These are phyloP conservation scores for Procavia capensis DNA, from an alignment of 2,113 vertebrate species.

Conservation along the genomic window DNA sequence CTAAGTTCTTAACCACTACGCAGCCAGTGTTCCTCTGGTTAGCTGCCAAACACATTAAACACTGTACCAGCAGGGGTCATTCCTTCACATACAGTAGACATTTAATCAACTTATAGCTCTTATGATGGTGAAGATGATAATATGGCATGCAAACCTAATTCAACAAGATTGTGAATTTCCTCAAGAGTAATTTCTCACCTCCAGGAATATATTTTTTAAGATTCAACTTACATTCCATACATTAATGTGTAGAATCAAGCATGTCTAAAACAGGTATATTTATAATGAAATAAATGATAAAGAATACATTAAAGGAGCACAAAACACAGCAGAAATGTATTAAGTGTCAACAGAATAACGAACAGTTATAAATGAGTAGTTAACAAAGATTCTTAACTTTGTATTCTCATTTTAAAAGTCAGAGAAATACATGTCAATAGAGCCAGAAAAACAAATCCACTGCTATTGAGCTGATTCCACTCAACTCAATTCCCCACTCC, in stretches of 20 bases:
- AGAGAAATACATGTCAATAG: background rate
- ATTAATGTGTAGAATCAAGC: background rate
- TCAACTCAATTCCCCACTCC: too few relatives aligned
- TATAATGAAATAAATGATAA: constrained; percentile 44
- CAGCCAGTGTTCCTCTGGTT: background rate
- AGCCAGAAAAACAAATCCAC: too few relatives aligned
- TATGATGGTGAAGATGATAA: background rate
- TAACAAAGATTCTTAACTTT: background rate
- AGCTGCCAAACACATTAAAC: too few relatives aligned
- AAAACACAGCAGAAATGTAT: background rate
- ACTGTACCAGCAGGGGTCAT: background rate
- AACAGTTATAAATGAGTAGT: background rate
- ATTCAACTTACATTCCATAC: background rate
- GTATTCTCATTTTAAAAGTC: constrained; percentile 1
- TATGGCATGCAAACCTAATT: background rate
- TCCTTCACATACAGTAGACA: background rate
- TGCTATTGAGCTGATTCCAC: too few relatives aligned
- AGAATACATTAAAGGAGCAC: background rate
- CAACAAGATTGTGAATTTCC: background rate
- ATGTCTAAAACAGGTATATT: background rate
- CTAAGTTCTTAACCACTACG: too few relatives aligned
- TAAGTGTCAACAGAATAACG: background rate
- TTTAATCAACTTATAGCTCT: background rate
- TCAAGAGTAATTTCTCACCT: constrained; percentile 3
- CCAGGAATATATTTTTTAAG: background rate